Base-by-base conservation (phyloP, 1,140 invertebrate genomes). In the Solenopsis invicta region DNA sequence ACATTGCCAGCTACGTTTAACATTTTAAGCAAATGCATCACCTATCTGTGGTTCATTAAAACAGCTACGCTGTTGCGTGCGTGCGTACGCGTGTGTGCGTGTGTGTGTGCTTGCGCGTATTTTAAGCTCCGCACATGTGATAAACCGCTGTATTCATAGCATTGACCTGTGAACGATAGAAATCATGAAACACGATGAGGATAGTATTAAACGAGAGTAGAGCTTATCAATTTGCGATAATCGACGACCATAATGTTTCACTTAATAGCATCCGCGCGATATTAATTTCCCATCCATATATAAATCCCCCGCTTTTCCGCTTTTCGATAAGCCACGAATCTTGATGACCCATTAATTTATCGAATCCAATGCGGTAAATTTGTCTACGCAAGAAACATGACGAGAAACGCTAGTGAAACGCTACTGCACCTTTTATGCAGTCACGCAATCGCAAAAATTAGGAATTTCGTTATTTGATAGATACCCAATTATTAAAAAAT, bases 211-310 rank as follows among this genome's bases (percentile, higher is more conserved):
- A 82, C 52, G 37, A 59, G 10, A 45, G 12, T 74, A 74, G 24
- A 59, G 8, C 3, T 81, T 62, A 74, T 84, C 54, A 84, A 50
- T 84, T 61, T 75, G 61, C 13, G 45, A 74, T 74, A 74, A 74
- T 61, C 69, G 16, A 21, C 24, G 18, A 24, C 4, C 2, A 82
- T 34, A 12, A 37, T 37, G 6, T 74, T 84, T 56, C 59, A 45
- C 29, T 48, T 82, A 72, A 82, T 21, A 54, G 16, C n/a, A 21
- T 41, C 41, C 29, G 45, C 48, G 16, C 9, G 16, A 71, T 45
- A 81, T 81, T 71, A 81, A 81, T 81, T 81, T 4, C 4, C 16
- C 66, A n/a, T 56, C 37, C 50, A 16, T 71, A 37, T 24, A 67
- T 67, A 66, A 66, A 69, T 69, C 8, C 21, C 6, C 1, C 18